Base-by-base conservation (phyloP, 2,888 invertebrate genomes). In the Vanessa cardui region DNA sequence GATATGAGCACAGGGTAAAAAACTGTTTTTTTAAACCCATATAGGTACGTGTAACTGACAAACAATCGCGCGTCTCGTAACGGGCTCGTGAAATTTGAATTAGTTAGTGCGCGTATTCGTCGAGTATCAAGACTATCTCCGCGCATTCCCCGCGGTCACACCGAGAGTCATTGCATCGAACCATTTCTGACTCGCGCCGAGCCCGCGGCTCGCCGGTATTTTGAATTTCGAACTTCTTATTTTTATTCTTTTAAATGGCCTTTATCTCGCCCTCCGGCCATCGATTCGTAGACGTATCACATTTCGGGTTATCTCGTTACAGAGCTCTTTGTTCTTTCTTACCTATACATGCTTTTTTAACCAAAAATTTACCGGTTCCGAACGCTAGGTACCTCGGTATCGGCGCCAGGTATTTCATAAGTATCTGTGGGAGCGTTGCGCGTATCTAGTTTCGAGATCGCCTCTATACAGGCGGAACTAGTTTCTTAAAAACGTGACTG, bases 301-400 rank as follows among this genome's bases (percentile, higher is more conserved):
- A 87, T 92, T 91, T 89, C 91, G 82, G 79, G 84, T 86, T 88
- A 88, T 89, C 87, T 90, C 84, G 87, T 90, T 88, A 87, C 88
- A 83, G 77, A 80, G 79, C 50, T 77, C 85, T 85, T 86, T 87
- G 85, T 83, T 73, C 39, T 39, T 39, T 18, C 70, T 66, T 69
- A 81, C 79, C 78, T 79, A 77, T 82, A 76, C 74, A 69, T 74
- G 78, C 78, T 74, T 83, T 82, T 80, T 75, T 83, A 82, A 80
- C 9, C 31, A 54, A 78, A 84, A 83, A 85, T 67, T 81, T 83
- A 84, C 86, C 83, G 85, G 83, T 84, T 82, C 76, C 82, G 80
- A 80, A 78, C 78, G 75, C 49, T 61, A 66, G 62, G 52, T 15
- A 50, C 49, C 20, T 20, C 2, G 26, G 21, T 77, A 77, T 76